A percentile compares a stretch with the other conserved stretches of the same genome.
phyloP scores from a whole-genome alignment of 1,140 invertebrate genomes.

The Drosophila ironensis region DNA sequence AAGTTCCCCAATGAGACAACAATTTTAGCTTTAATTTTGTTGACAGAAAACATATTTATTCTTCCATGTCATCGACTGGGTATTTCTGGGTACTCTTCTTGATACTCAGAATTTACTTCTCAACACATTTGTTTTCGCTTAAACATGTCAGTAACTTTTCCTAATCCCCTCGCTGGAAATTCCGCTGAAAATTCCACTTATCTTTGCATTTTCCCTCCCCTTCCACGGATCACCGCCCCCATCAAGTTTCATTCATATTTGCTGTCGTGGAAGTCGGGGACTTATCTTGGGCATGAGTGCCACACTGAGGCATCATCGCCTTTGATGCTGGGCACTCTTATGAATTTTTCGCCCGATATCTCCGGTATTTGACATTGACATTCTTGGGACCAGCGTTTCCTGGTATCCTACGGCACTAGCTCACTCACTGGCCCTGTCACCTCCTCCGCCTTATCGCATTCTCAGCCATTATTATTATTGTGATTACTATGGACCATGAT shows the following conservation, averaged over 20 bases:
- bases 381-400: conserved; percentile 30
- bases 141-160: conserved; percentile 28
- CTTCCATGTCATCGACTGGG: no score
- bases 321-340: conserved; percentile 8
- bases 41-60: no score
- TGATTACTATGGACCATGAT: neutral
- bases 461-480: conserved; percentile 21
- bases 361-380: conserved; percentile 8
- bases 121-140: no score
- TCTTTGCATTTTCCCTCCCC: no score
- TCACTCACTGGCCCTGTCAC: conserved; percentile 22
- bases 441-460: conserved; percentile 14
- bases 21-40: no score
- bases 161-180: conserved; percentile 29
- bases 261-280: neutral
- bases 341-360: conserved; percentile 27
- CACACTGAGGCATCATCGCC: no score
- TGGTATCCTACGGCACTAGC: conserved; percentile 42
- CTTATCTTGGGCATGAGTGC: conserved; percentile 8
- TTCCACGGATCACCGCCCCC: no score
- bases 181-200: neutral
- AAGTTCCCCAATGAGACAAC: no score
- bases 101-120: no score
- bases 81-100: no score
- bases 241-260: neutral